Conservation (phyloP, 2,797 vertebrate species). For the Sciaenops ocellatus region DNA sequence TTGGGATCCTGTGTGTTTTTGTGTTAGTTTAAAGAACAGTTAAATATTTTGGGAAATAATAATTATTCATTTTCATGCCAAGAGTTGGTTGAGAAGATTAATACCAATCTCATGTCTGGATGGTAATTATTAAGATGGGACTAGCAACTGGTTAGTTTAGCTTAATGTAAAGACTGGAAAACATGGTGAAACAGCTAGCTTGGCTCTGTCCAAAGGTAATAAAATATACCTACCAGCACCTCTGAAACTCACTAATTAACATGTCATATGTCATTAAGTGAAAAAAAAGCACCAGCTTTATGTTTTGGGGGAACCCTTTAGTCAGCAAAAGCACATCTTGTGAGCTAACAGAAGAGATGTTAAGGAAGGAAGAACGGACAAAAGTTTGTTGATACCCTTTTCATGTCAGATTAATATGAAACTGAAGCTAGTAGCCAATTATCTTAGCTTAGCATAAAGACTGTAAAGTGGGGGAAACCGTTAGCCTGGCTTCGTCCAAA, state of each 20-base stretch:
- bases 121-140: neutral
- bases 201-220: neutral
- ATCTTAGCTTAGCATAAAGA: slow-evolving; percentile 3
- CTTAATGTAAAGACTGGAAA: neutral
- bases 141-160: neutral
- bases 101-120: neutral
- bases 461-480: neutral
- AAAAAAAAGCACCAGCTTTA: too few relatives aligned
- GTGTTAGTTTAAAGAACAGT: slow-evolving; percentile 11
- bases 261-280: neutral
- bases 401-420: neutral
- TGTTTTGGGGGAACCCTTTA: too few relatives aligned
- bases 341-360: too few relatives aligned
- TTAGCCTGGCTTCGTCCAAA: neutral
- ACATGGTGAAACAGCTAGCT: neutral
- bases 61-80: neutral
- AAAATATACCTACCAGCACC: neutral
- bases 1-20: slow-evolving; percentile 18
- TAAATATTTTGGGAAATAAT: neutral
- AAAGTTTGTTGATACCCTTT: too few relatives aligned
- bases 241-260: neutral
- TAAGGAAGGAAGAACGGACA: too few relatives aligned
- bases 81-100: neutral
- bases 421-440: neutral
- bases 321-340: too few relatives aligned